Percentiles rank a stretch among this genome's conserved stretches.
These are phyloP conservation scores for Leptobrachium ailaonicum DNA, from an alignment of 2,113 vertebrate genomes.

Conservation along the genomic window DNA sequence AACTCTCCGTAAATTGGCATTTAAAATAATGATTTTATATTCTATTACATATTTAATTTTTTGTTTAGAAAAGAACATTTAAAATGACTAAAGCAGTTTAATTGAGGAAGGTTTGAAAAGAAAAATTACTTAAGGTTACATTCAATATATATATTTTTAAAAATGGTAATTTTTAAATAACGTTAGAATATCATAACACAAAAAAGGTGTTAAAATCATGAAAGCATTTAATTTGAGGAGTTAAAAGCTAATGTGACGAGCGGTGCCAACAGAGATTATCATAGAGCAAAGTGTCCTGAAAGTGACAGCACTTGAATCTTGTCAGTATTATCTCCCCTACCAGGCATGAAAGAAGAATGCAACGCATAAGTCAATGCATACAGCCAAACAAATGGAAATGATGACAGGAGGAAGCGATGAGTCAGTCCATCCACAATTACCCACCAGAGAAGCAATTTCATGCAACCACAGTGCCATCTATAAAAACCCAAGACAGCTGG, in stretches of 20 bases:
- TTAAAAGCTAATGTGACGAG: neutral
- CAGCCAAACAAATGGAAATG: neutral
- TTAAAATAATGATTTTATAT: no score
- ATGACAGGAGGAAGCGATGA: neutral
- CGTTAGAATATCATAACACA: no score
- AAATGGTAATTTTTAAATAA: no score
- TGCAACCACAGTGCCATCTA: neutral
- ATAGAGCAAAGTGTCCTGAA: neutral
- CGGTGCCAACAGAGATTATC: conserved; percentile 14
- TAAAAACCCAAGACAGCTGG: neutral
- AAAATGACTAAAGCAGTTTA: no score
- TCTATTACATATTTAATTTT: no score
- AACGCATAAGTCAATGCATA: neutral
- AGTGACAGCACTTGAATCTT: neutral
- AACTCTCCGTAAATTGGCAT: no score
- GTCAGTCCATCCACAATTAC: neutral
- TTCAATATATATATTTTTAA: no score
- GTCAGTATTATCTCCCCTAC: neutral
- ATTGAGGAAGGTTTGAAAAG: no score
- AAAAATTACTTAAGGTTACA: no score
- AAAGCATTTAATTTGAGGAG: neutral
- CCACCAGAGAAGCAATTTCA: neutral
- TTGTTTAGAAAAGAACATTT: no score
- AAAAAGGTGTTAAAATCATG: neutral
- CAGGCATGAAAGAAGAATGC: neutral